These are phyloP conservation scores for Hedya salicella DNA, from an alignment of 2,888 invertebrate genomes.

Conservation along the genomic window DNA sequence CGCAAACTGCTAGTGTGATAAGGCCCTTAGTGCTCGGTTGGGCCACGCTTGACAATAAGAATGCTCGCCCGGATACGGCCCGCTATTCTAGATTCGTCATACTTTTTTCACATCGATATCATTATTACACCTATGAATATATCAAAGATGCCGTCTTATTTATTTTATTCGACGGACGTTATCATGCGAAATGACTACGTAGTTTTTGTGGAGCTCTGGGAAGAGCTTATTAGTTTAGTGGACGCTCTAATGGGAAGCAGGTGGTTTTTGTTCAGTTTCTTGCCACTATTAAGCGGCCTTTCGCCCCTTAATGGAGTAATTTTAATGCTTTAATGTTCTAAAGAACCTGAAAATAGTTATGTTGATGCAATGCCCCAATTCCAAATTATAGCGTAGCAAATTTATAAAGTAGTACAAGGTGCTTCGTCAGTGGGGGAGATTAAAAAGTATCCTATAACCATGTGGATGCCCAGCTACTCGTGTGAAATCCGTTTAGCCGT, in stretches of 20 bases:
- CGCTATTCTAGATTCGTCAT: slow-evolving; percentile 58
- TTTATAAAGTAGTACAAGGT: not conserved
- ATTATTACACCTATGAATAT: slow-evolving; percentile 63
- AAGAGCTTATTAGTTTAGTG: slow-evolving; percentile 68
- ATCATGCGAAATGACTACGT: slow-evolving; percentile 73
- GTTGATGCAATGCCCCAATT: not conserved
- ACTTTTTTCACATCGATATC: slow-evolving; percentile 61
- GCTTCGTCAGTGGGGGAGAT: no score
- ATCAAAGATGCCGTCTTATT: slow-evolving; percentile 71
- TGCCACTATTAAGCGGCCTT: slow-evolving; percentile 53
- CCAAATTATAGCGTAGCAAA: slow-evolving; percentile 2
- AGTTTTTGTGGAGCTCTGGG: slow-evolving; percentile 68
- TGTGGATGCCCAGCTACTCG: no score
- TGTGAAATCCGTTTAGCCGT: no score
- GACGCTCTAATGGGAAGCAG: slow-evolving; percentile 66
- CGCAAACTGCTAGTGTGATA: no score
- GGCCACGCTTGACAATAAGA: slow-evolving; percentile 44
- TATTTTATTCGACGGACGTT: slow-evolving; percentile 72
- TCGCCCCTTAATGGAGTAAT: slow-evolving; percentile 60
- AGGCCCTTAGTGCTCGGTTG: not conserved
- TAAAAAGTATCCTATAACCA: no score
- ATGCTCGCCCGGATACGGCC: slow-evolving; percentile 60
- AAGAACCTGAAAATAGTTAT: slow-evolving; percentile 35
- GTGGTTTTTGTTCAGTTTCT: slow-evolving; percentile 67
- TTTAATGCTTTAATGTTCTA: slow-evolving; percentile 51